Evolutionary conservation across 2,113 vertebrate genomes (phyloP), one percentile per base, ranked within the genome.

Genomic region (Nansenia antarctica): DNA sequence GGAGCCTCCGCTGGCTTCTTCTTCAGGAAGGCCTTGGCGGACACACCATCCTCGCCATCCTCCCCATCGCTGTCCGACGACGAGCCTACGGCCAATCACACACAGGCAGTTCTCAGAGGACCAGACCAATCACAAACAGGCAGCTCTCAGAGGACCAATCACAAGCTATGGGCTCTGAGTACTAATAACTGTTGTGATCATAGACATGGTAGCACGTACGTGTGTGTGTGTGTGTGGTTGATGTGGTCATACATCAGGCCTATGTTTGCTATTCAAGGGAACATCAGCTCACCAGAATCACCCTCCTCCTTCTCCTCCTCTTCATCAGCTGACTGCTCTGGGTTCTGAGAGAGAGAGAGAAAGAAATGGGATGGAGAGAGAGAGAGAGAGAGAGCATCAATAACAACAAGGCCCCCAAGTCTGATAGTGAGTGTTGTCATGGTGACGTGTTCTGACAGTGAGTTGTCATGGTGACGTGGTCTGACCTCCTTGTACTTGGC

Each of bases 291-390:
- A 95, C 95, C 95, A 5, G 94, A 95, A 15, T 94, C 94, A 0
- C 88, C 93, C 1, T 88, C 91, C 49, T 95, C 94, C 68, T 93
- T 94, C 76, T 95, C 95, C 39, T 95, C 94, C 45, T 95, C 95
- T 82, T 96, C 95, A 67, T 96, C 95, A 0, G 94, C 95, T 58
- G 95, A 96, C 80, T 94, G 93, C 12, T 94, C 94, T 5, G 95
- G 94, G 67, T 97, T 96, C 95, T 97, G 72, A 45, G 2, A 20
- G 6, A 26, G n/a, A 80, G 0, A 66, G 27, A 37, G 0, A 62
- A 3, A 6, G 5, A n/a, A 18, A 1, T 3, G 61, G 24, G 35
- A 63, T 14, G 22, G 39, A 45, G 39, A 45, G 39, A 45, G 6
- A 45, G 39, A 45, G 39, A 45, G 26, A 37, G 30, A 42, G 5